phyloP scores from a whole-genome alignment of 2,888 invertebrate genomes.

The Phortica magna region DNA sequence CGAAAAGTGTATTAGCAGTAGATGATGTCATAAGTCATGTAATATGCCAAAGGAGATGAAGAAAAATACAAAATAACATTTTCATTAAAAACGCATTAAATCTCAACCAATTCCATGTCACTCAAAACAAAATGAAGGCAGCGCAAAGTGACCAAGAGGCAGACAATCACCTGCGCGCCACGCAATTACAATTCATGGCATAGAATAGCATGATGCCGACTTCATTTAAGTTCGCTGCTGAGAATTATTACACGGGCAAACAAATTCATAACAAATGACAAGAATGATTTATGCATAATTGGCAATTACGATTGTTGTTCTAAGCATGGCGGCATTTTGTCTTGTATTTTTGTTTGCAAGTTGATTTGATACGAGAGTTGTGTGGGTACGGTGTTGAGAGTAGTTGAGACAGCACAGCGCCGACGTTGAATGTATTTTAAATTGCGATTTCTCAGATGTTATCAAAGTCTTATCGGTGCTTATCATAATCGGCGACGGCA shows the following conservation, averaged over 20 bases:
- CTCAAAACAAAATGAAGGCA: conserved; percentile 43
- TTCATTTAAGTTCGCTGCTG: too few relatives aligned
- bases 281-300: conserved; percentile 43
- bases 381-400: too few relatives aligned
- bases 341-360: too few relatives aligned
- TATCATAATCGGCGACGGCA: background rate
- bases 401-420: too few relatives aligned
- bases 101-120: conserved; percentile 52
- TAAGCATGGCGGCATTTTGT: background rate
- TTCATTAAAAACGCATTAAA: conserved; percentile 67
- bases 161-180: conserved; percentile 34
- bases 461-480: background rate
- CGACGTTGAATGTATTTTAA: too few relatives aligned
- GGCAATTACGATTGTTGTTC: conserved; percentile 56
- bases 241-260: too few relatives aligned
- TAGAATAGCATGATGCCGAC: too few relatives aligned
- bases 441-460: too few relatives aligned
- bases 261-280: background rate
- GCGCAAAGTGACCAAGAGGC: conserved; percentile 19
- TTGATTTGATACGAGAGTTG: too few relatives aligned
- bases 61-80: too few relatives aligned
- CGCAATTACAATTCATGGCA: too few relatives aligned
- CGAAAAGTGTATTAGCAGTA: conserved; percentile 14
- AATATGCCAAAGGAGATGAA: background rate
- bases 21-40: conserved; percentile 12